These are phyloP conservation scores for Hypocryptadius cinnamomeus DNA, from an alignment of 2,113 vertebrate species.

Conservation along the genomic window DNA sequence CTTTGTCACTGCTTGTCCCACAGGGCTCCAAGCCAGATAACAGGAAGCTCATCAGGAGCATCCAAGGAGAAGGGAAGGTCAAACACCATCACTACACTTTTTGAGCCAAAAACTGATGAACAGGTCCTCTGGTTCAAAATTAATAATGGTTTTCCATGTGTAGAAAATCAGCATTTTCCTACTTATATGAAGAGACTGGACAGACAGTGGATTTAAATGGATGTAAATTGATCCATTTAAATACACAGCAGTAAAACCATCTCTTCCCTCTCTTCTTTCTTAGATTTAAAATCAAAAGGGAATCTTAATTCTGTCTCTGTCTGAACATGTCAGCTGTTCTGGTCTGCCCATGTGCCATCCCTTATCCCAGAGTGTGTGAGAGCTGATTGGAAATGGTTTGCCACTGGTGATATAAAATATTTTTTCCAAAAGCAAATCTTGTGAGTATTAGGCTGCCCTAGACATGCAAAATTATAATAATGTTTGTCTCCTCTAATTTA, in stretches of 20 bases:
- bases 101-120: background rate
- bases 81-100: background rate
- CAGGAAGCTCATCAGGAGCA: background rate
- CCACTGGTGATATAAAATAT: background rate
- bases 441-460: background rate
- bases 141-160: background rate
- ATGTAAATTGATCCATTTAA: background rate
- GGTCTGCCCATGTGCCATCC: background rate
- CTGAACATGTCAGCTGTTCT: background rate
- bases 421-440: background rate
- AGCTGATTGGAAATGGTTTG: background rate
- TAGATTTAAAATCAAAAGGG: background rate
- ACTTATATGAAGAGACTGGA: rapidly evolving
- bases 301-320: background rate
- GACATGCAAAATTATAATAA: background rate
- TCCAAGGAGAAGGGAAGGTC: background rate
- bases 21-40: background rate
- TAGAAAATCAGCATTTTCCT: background rate
- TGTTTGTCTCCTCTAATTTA: background rate
- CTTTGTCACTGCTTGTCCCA: background rate
- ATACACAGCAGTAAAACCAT: background rate
- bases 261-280: background rate
- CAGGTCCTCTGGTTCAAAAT: background rate
- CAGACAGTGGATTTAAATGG: background rate
- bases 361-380: background rate